Evolutionary conservation across 2,113 vertebrate species (phyloP), one percentile per base, ranked within the genome.

Genomic region (Colinus virginianus): DNA sequence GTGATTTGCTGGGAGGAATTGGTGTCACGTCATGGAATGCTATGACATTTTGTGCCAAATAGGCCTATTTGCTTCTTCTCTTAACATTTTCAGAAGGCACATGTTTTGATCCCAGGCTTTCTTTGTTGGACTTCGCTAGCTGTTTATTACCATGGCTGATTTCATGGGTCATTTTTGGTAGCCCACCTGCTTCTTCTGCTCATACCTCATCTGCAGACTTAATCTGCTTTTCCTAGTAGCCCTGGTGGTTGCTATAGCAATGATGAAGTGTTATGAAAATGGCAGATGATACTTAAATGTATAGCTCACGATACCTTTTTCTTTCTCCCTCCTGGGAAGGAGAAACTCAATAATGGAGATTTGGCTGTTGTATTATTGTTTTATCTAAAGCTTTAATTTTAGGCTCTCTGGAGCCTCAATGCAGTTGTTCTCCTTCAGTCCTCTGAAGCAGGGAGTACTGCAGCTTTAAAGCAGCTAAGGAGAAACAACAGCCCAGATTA

Each of bases 221-320:
- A 85, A 92, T 80, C 71, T 0, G 0, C 56, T 48, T 48, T 63
- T 86, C 83, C 70, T 74, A 56, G 69, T 64, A 88, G 69, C 59
- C 68, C 36, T 1, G 1, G 15, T 91, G 76, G 68, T 95, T 96
- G 91, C 91, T 92, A 90, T 95, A 83, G 93, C 69, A 87, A 93
- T 93, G 64, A 67, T 87, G 61, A 71, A 75, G 32, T 84, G 62
- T 62, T 93, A 62, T 15, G 46, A 93, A 93, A 71, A 93, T 93
- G 32, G n/a, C 84, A 87, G 45, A 46, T 89, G 70, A 77, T 82
- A 51, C 68, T 89, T 84, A 82, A 84, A 79, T 79, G 10, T 82
- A 77, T 90, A 61, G 55, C 78, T 89, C 25, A 8, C 66, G 25
- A 78, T 90, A 62, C n/a, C 9, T 78, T 76, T 81, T 77, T 56